Evolutionary conservation across 2,113 vertebrate species (phyloP).

Genomic region (Ramphastos sulfuratus): DNA sequence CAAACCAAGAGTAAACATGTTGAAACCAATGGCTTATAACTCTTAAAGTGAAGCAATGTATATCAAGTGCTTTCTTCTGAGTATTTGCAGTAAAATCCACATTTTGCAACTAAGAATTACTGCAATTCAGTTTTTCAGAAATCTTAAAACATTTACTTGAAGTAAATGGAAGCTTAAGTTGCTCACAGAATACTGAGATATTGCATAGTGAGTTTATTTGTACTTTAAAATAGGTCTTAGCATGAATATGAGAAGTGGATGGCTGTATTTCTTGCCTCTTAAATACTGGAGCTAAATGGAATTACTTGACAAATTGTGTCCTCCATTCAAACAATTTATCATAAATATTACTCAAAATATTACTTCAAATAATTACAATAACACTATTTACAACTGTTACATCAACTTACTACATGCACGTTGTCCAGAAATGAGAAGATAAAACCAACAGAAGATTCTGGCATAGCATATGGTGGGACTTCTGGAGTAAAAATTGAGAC

Average conservation of each 20-base stretch:
- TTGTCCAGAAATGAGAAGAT: background rate
- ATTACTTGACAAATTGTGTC: background rate
- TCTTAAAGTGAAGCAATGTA: background rate
- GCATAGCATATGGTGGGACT: background rate
- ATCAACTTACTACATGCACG: fast-evolving
- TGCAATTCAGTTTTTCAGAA: background rate
- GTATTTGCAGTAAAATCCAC: background rate
- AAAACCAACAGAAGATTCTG: background rate
- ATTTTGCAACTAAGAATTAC: background rate
- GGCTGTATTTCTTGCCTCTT: background rate
- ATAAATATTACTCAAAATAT: background rate
- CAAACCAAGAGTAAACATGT: background rate
- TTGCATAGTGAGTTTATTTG: background rate
- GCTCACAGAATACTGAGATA: background rate
- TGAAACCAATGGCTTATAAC: background rate
- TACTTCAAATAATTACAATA: background rate
- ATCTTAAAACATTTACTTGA: background rate
- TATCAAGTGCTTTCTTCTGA: background rate
- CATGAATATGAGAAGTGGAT: background rate
- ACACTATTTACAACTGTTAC: background rate
- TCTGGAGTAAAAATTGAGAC: background rate
- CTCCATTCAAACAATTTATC: background rate
- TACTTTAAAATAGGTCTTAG: background rate
- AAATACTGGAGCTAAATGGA: slow-evolving; percentile 1
- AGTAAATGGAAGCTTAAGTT: background rate